A percentile compares a stretch with the other conserved stretches of the same genome.
Conservation (phyloP, 2,888 invertebrate genomes). For the Gymnoscelis rufifasciata region DNA sequence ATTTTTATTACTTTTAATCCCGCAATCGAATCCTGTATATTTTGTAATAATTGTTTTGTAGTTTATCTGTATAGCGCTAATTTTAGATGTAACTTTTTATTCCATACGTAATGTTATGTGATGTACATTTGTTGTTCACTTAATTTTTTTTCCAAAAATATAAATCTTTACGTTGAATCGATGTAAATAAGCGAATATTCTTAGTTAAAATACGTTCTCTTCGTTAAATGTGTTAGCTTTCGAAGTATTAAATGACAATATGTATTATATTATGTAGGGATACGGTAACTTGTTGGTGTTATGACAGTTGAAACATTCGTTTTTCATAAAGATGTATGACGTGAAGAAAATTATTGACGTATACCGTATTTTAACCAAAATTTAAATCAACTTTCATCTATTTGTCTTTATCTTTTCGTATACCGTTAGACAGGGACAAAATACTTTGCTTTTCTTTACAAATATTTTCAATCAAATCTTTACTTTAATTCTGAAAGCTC, state of each 20-base stretch:
- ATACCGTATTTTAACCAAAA: no score
- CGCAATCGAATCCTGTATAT: conserved; percentile 49
- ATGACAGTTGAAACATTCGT: conserved; percentile 9
- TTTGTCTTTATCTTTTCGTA: no score
- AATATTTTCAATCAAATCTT: no score
- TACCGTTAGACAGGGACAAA: no score
- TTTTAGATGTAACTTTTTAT: conserved; percentile 34
- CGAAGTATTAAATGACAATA: conserved; percentile 40
- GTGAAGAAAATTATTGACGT: no score
- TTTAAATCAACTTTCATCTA: no score
- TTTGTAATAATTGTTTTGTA: conserved; percentile 53
- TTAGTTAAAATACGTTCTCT: conserved; percentile 16
- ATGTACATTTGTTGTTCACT: conserved; percentile 33
- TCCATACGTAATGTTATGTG: conserved; percentile 53
- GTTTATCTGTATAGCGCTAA: conserved; percentile 37
- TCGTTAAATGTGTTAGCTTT: conserved; percentile 28
- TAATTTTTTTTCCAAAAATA: conserved; percentile 23
- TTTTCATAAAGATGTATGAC: conserved; percentile 8
- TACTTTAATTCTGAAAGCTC: no score
- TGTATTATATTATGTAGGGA: conserved; percentile 17
- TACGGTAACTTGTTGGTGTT: conserved; percentile 13
- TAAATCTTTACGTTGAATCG: conserved; percentile 31
- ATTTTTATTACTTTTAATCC: conserved; percentile 26
- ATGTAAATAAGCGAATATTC: conserved; percentile 34
- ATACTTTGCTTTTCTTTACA: no score